Evolutionary conservation across 2,797 vertebrate species (phyloP), one percentile per base, ranked within the genome.

Genomic region (Allobates femoralis): DNA sequence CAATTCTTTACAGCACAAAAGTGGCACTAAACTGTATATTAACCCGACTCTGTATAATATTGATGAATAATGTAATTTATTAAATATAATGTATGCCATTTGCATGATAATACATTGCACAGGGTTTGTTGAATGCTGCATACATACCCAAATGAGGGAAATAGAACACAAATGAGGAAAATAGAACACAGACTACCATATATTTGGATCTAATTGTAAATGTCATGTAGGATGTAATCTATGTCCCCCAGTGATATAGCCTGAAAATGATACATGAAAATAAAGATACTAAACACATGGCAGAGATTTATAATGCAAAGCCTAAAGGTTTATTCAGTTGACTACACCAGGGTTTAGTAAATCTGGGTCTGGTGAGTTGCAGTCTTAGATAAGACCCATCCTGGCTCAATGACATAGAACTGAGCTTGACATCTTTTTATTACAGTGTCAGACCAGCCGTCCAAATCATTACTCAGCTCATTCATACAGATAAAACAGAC

Each of bases 391-490:
- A 86, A 86, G 41, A 73, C 85, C 60, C 78, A 81, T 76, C 79
- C 60, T 82, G 73, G 71, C 85, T 86, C 79, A 56, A 23, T 86
- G 85, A 86, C 85, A 75, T 58, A 82, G 60, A 77, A 76, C 69
- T 82, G 74, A 86, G 79, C 58, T 41, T 86, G 85, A 86, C 79
- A 86, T 82, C 30, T 86, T 74, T 86, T 82, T 82, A 86, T 86
- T 86, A 76, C n/a, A 77, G 60, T 86, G 85, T 86, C 85, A 82
- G 58, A 53, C 69, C 73, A 67, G 71, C 56, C 71, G 75, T 86
- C 79, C 79, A 82, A 86, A 73, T 86, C 79, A 86, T 82, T 82
- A 82, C 85, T 82, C 85, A 82, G 73, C 53, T 86, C 73, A 86
- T 86, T 86, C 85, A 86, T 56, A 82, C 85, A 56, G 79, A 76